A percentile compares a stretch with the other conserved stretches of the same genome.
These are phyloP conservation scores for Meiosimyza decipiens DNA, from an alignment of 2,888 invertebrate genomes.

Conservation along the genomic window DNA sequence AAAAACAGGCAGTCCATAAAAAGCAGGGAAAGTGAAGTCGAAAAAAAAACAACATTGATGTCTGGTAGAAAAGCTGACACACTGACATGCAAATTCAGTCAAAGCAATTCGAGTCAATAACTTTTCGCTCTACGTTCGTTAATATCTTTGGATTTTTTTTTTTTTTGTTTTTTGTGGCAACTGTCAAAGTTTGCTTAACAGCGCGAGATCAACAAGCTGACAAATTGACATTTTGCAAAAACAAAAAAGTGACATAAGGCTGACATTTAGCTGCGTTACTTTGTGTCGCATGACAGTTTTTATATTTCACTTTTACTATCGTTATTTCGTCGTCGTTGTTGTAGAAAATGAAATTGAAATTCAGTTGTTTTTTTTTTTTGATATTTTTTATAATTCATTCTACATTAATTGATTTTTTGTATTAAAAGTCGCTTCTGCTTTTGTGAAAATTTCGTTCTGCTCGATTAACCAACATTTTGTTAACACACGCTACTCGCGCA, in stretches of 20 bases:
- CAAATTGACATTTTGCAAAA: slow-evolving; percentile 39
- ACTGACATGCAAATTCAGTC: slow-evolving; percentile 39
- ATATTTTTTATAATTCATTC: background rate
- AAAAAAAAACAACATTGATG: background rate
- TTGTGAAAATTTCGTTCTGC: background rate
- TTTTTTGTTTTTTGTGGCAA: too few relatives aligned
- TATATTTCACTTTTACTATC: slow-evolving; percentile 12
- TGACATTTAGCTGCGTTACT: slow-evolving; percentile 13
- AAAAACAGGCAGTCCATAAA: background rate
- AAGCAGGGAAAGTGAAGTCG: background rate
- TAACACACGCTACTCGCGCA: background rate
- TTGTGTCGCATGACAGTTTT: background rate
- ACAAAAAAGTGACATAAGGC: slow-evolving; percentile 18
- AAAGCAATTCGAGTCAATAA: too few relatives aligned
- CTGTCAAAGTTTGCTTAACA: background rate
- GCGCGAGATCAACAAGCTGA: slow-evolving; percentile 28
- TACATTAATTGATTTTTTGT: background rate
- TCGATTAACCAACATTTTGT: slow-evolving; percentile 16
- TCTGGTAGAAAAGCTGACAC: slow-evolving; percentile 25
- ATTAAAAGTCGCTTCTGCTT: background rate
- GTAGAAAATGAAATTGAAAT: background rate
- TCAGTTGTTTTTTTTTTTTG: background rate
- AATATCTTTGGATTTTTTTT: too few relatives aligned
- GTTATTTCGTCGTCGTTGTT: background rate
- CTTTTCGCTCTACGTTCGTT: too few relatives aligned